Evolutionary conservation across 2,797 vertebrate species (phyloP).

Genomic region (Staurois parvus): DNA sequence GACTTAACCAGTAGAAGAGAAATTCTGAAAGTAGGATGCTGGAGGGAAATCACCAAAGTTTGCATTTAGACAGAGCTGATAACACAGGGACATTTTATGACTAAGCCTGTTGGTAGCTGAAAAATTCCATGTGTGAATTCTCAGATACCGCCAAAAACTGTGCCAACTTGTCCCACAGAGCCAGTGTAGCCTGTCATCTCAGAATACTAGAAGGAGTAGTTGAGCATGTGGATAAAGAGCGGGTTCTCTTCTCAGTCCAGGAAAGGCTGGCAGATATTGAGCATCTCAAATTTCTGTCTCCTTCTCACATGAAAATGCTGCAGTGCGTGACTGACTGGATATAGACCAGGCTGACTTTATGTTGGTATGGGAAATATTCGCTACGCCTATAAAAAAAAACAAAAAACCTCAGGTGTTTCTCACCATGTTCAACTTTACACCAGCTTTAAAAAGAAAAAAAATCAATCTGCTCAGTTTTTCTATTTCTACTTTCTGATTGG

Average conservation of each 20-base stretch:
- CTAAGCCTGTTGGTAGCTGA: too few species aligned
- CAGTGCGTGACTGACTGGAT: neutral
- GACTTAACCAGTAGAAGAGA: too few species aligned
- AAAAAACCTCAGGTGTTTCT: neutral
- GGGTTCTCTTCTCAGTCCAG: neutral
- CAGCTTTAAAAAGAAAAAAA: neutral
- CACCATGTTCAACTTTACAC: neutral
- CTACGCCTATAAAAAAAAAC: neutral
- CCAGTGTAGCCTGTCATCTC: neutral
- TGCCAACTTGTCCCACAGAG: neutral
- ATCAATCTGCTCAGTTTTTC: neutral
- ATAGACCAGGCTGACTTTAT: constrained; percentile 21
- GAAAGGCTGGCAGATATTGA: constrained; percentile 8
- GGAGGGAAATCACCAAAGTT: too few species aligned
- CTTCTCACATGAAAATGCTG: constrained; percentile 15
- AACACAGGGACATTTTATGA: too few species aligned
- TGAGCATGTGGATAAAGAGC: too few species aligned
- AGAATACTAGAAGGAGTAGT: too few species aligned
- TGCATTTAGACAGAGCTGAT: too few species aligned
- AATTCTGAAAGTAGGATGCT: too few species aligned
- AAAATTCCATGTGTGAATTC: too few species aligned
- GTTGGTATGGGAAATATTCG: constrained; percentile 17
- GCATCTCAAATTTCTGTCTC: constrained; percentile 2
- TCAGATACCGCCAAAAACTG: too few species aligned
- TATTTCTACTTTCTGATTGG: too few species aligned